Conservation (phyloP, 1,140 invertebrate species). For the Fopius arisanus region DNA sequence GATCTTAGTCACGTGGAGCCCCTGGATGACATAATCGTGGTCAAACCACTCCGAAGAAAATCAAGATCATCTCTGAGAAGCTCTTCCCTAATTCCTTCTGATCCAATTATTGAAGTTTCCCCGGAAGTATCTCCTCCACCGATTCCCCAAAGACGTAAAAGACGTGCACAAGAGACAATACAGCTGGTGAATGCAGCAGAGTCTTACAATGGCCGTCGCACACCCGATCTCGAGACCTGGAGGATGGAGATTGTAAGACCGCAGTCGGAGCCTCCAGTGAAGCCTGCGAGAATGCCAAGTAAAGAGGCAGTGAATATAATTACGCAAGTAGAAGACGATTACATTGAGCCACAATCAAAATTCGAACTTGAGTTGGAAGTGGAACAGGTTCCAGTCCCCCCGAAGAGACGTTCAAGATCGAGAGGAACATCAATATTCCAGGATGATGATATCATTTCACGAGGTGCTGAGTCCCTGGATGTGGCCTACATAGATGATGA, state of each 20-base stretch:
- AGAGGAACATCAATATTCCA: conserved; percentile 67
- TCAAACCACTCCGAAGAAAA: conserved; percentile 57
- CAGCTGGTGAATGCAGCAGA: conserved; percentile 31
- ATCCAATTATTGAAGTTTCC: conserved; percentile 25
- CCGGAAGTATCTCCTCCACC: background rate
- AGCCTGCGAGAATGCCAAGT: conserved; percentile 45
- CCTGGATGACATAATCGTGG: conserved; percentile 58
- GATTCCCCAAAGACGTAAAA: background rate
- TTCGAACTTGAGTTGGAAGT: conserved; percentile 10
- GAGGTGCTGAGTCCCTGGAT: conserved; percentile 72
- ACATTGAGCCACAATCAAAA: conserved; percentile 33
- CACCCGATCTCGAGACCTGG: background rate
- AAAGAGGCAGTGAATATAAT: conserved; percentile 48
- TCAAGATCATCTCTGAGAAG: conserved; percentile 47
- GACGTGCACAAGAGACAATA: background rate
- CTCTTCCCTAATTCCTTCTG: conserved; percentile 36
- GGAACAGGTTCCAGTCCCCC: conserved; percentile 41
- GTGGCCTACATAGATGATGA: conserved; percentile 48
- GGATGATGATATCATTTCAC: conserved; percentile 75
- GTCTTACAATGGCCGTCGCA: conserved; percentile 35
- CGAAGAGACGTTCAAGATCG: conserved; percentile 65
- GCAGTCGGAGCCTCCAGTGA: conserved; percentile 49
- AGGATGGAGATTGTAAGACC: background rate
- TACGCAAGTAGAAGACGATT: conserved; percentile 52
- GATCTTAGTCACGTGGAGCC: conserved; percentile 38